Evolutionary conservation across 2,113 vertebrate species (phyloP).

Genomic region (Datnioides undecimradiatus): DNA sequence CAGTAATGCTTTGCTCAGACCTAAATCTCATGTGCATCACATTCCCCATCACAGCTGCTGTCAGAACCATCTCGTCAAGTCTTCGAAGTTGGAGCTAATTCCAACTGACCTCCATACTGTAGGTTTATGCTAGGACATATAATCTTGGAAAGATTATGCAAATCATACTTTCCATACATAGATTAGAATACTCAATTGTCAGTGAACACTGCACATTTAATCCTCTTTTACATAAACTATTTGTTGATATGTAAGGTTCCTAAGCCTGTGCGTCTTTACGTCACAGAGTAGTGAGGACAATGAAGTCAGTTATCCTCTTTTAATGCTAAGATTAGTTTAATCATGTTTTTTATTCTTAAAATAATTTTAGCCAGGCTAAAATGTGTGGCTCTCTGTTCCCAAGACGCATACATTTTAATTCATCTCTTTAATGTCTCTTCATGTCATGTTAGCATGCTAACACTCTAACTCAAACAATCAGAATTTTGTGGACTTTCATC

Average conservation of each 20-base stretch:
- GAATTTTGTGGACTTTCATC: too few relatives aligned
- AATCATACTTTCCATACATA: neutral
- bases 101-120: neutral
- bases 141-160: neutral
- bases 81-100: neutral
- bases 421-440: too few relatives aligned
- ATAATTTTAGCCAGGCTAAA: too few relatives aligned
- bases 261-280: too few relatives aligned
- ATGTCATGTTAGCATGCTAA: too few relatives aligned
- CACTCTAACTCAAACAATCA: too few relatives aligned
- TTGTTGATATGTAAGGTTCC: neutral
- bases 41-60: slow-evolving; percentile 9
- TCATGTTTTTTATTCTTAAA: too few relatives aligned
- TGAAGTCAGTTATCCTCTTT: too few relatives aligned
- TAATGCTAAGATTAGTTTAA: too few relatives aligned
- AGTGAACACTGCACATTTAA: neutral
- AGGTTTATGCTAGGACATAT: neutral
- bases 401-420: too few relatives aligned
- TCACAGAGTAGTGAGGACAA: too few relatives aligned
- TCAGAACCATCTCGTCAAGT: slow-evolving; percentile 18
- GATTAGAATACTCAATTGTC: neutral
- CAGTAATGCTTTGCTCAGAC: slow-evolving; percentile 32
- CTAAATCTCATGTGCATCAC: slow-evolving; percentile 36
- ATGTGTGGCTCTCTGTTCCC: too few relatives aligned
- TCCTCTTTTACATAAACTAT: neutral